Evolutionary conservation across 2,888 invertebrate genomes (phyloP).

Genomic region (Ophion slaviceki): DNA sequence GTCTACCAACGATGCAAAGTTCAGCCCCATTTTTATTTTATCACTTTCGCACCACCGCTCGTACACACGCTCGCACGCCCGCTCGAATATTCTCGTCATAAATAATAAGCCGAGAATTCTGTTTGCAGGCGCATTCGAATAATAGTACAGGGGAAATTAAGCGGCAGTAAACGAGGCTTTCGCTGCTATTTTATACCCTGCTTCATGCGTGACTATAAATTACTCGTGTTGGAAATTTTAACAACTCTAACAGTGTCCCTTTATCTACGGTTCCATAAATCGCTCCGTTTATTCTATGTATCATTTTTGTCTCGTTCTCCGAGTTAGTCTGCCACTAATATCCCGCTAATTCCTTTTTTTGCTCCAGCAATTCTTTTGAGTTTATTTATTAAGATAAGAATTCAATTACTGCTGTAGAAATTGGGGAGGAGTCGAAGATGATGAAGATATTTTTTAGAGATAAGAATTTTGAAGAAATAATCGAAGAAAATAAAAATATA

Average conservation of each 20-base stretch:
- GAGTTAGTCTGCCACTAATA: background rate
- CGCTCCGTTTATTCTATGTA: background rate
- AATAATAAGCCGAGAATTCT: no score
- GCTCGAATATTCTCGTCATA: no score
- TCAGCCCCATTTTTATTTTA: no score
- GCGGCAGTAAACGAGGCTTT: constrained; percentile 2
- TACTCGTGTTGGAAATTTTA: constrained; percentile 6
- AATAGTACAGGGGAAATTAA: no score
- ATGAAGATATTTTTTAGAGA: no score
- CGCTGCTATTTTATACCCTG: background rate
- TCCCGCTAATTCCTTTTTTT: background rate
- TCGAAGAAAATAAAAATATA: no score
- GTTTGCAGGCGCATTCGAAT: no score
- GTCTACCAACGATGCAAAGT: no score
- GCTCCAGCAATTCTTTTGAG: background rate
- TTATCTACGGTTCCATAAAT: constrained; percentile 20
- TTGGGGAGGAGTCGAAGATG: no score
- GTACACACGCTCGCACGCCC: no score
- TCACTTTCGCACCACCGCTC: no score
- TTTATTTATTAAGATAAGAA: constrained; percentile 4
- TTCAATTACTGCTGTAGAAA: background rate
- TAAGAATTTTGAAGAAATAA: no score
- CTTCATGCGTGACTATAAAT: constrained; percentile 22
- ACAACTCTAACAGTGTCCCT: background rate
- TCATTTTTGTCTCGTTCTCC: background rate